Evolutionary conservation across 2,888 invertebrate species (phyloP), one percentile per base, ranked within the genome.

Genomic region (Clivina fossor): DNA sequence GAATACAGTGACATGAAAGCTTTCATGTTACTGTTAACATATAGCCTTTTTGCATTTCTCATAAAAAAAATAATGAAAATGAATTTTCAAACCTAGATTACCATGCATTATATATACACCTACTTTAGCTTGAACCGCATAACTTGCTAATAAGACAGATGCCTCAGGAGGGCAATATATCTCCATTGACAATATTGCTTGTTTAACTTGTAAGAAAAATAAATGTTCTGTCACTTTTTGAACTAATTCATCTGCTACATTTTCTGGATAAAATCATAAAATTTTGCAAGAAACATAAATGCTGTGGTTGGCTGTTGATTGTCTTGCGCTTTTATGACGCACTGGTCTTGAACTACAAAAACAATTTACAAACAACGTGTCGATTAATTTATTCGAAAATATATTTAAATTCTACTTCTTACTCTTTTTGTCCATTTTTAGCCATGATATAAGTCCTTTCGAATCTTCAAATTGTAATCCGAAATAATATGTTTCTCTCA

Each of bases 131-230:
- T 99, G 98, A 0, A 97, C 95, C 13, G 97, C 97, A 74, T 97
- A 99, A 11, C 95, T 95, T 5, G 98, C 98, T 18, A 99, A 77
- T 58, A 99, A 76, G 1, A 99, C 98, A 0, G 96, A 95, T 0
- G 97, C 96, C 74, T 99, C 98, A 0, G 99, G 96, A 0, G 97
- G 96, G 72, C 98, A 98, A 76, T 98, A 98, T 65, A 98, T 92
- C 67, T 97, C 96, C 94, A 96, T 95, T 49, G 90, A 91, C 9
- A 96, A 80, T 66, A 96, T 95, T 11, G 93, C 93, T 71, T 95
- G 94, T 72, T 95, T 96, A 2, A 95, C 93, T 82, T 98, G 98
- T 15, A 99, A 79, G 74, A 96, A 99, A 74, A 99, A 93, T 57
- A 98, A 80, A 76, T 98, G 98, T 72, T 97, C 95, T 0, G 98